Evolutionary conservation across 2,888 invertebrate genomes (phyloP).

Genomic region (Caenorhabditis uteleia): DNA sequence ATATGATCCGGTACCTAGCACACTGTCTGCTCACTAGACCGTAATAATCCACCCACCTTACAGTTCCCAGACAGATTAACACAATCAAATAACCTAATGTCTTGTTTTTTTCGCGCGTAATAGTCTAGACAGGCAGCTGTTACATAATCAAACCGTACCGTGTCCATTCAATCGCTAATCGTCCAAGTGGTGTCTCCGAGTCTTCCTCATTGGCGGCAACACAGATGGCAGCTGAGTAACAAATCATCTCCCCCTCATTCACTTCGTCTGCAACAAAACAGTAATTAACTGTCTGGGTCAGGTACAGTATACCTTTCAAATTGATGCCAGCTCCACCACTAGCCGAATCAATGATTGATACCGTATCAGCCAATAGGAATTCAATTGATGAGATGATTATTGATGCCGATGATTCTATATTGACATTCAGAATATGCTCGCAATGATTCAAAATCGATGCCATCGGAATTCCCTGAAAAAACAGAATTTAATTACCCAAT

Average conservation of each 20-base stretch:
- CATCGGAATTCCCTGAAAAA: conserved; percentile 47
- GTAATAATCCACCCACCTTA: no score
- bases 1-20: no score
- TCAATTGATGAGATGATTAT: conserved; percentile 43
- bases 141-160: conserved; percentile 36
- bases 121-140: not conserved
- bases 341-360: conserved; percentile 6
- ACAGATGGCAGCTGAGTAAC: conserved; percentile 32
- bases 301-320: not conserved
- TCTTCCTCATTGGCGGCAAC: conserved; percentile 36
- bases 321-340: conserved; percentile 14
- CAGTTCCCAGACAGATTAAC: no score
- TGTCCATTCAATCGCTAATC: conserved; percentile 50
- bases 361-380: conserved; percentile 46
- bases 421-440: conserved; percentile 47
- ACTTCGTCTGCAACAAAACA: conserved; percentile 28
- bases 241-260: conserved; percentile 33
- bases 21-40: no score
- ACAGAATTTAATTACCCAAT: not conserved
- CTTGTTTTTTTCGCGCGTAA: conserved; percentile 3
- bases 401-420: conserved; percentile 32
- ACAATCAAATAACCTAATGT: no score
- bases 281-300: no score
- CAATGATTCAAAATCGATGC: conserved; percentile 44
- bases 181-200: conserved; percentile 46